These are phyloP conservation scores for Copidosoma aretas DNA, from an alignment of 2,888 invertebrate species.

Conservation along the genomic window DNA sequence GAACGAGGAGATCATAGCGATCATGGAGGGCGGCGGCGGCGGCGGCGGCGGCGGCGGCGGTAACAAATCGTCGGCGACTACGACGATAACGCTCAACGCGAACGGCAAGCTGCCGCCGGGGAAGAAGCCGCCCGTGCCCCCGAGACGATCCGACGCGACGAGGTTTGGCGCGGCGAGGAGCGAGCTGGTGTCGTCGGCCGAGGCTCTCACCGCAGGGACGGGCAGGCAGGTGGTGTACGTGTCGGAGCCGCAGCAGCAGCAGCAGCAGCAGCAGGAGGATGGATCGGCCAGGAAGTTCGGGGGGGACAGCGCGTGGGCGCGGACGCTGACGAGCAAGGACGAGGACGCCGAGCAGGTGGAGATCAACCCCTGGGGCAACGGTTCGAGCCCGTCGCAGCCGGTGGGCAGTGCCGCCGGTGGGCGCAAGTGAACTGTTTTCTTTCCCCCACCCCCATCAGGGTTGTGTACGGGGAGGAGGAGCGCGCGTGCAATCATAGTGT, in stretches of 20 bases:
- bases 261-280: not conserved
- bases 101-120: conserved; percentile 55
- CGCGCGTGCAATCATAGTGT: no score
- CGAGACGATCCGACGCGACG: conserved; percentile 61
- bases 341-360: conserved; percentile 42
- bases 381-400: no score
- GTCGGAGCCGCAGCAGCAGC: no score
- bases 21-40: conserved; percentile 43
- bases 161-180: conserved; percentile 45
- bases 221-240: conserved; percentile 59
- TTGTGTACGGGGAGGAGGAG: no score
- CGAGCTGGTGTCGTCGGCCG: no score
- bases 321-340: conserved; percentile 36
- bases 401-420: no score
- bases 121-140: conserved; percentile 64
- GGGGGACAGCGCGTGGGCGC: conserved; percentile 48
- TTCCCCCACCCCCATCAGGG: no score
- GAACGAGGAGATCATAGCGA: conserved; percentile 44
- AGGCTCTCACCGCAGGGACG: conserved; percentile 39
- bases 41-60: no score
- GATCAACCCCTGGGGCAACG: conserved; percentile 48
- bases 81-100: conserved; percentile 46
- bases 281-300: conserved; percentile 61
- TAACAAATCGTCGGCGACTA: conserved; percentile 33
- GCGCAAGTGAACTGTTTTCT: no score